A percentile compares a stretch with the other conserved stretches of the same genome.
Evolutionary conservation across 2,113 vertebrate species (phyloP).

Genomic region (Thryonomys swinderianus): DNA sequence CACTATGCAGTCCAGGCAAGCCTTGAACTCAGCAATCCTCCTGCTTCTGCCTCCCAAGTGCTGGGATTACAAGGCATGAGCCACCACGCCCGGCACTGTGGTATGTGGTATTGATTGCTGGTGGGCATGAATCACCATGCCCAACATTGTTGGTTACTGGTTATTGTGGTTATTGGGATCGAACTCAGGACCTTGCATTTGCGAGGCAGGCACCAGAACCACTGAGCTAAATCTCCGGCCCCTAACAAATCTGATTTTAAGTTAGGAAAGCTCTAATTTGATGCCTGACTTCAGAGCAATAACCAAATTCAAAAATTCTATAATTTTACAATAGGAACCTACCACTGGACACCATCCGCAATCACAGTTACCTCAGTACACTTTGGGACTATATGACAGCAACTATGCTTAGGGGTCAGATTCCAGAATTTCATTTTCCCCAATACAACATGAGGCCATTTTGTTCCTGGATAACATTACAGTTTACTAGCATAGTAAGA

Average conservation of each 20-base stretch:
- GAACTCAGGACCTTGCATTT: no score
- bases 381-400: neutral
- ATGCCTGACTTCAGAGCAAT: neutral
- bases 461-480: neutral
- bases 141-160: no score
- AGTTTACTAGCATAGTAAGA: neutral
- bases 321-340: neutral
- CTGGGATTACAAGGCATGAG: no score
- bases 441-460: neutral
- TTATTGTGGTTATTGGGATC: no score
- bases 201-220: no score
- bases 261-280: neutral
- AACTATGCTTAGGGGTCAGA: neutral
- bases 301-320: neutral
- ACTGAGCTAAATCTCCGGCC: no score
- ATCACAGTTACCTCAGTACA: neutral
- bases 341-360: neutral
- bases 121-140: no score
- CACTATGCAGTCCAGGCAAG: no score
- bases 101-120: no score
- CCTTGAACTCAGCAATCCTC: no score
- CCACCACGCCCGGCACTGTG: no score
- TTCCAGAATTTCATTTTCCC: neutral
- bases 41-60: no score
- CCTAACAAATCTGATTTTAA: neutral